Evolutionary conservation across 2,888 invertebrate species (phyloP).

Genomic region (Melanargia galathea): DNA sequence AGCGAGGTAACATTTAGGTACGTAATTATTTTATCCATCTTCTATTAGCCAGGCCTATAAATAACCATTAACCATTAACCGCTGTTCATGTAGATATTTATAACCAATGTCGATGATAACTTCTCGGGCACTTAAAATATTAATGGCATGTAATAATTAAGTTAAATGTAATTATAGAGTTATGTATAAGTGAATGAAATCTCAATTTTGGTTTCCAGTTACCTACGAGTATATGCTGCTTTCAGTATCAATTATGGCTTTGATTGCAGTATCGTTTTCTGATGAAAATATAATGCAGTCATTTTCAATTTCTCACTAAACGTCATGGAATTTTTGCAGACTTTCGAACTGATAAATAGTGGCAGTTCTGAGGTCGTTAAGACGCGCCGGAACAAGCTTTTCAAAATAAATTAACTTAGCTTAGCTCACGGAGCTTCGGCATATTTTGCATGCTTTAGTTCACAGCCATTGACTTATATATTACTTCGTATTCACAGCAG

Average conservation of each 20-base stretch:
- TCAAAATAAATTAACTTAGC: no score
- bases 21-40: constrained; percentile 14
- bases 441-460: no score
- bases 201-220: background rate
- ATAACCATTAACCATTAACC: constrained; percentile 17
- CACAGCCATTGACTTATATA: no score
- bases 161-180: background rate
- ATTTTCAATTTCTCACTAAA: background rate
- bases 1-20: constrained; percentile 10
- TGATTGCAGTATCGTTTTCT: background rate
- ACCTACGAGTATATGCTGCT: background rate
- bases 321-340: no score
- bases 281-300: no score
- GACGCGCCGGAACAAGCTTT: no score
- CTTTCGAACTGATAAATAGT: no score
- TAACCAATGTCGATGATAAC: constrained; percentile 20
- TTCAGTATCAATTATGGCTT: background rate
- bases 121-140: constrained; percentile 7
- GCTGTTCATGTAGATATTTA: constrained; percentile 17
- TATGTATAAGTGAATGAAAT: constrained; percentile 1
- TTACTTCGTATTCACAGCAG: no score
- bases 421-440: no score
- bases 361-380: no score
- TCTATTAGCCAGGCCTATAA: constrained; percentile 12
- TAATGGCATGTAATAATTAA: constrained; percentile 9